phyloP scores from a whole-genome alignment of 2,113 vertebrate species.

The Camelus dromedarius region DNA sequence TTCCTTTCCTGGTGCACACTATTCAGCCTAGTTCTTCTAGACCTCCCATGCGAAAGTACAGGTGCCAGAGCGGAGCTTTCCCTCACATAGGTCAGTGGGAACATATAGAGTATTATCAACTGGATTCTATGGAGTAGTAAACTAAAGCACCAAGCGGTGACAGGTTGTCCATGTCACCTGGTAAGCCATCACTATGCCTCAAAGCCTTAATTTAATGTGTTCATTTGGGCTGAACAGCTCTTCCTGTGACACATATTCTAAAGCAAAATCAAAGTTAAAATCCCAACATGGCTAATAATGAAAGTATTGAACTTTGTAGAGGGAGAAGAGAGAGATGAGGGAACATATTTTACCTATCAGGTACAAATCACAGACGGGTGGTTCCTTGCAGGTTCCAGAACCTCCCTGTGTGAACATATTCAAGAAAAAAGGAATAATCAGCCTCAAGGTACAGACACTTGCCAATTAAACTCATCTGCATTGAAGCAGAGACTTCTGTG shows the following conservation, averaged over 20 bases:
- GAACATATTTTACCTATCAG: background rate
- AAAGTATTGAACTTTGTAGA: background rate
- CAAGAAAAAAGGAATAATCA: slow-evolving; percentile 9
- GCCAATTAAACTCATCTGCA: background rate
- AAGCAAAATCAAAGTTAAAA: slow-evolving; percentile 45
- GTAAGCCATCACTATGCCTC: background rate
- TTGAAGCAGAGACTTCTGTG: background rate
- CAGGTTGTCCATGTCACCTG: background rate
- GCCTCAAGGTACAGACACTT: background rate
- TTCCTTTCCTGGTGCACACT: background rate
- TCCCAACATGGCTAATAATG: background rate
- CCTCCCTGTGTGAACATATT: background rate
- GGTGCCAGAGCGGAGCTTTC: background rate
- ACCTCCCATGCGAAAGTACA: background rate
- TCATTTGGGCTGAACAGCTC: background rate
- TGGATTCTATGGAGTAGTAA: background rate
- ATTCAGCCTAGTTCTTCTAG: background rate
- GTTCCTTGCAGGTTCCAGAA: slow-evolving; percentile 12
- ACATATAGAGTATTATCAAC: background rate
- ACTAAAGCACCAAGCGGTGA: background rate
- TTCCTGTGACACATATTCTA: background rate
- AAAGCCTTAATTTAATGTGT: background rate
- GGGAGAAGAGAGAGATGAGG: background rate
- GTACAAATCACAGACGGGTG: background rate
- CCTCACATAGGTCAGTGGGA: background rate